Evolutionary conservation across 2,888 invertebrate genomes (phyloP).

Genomic region (Crepidodera aurea): DNA sequence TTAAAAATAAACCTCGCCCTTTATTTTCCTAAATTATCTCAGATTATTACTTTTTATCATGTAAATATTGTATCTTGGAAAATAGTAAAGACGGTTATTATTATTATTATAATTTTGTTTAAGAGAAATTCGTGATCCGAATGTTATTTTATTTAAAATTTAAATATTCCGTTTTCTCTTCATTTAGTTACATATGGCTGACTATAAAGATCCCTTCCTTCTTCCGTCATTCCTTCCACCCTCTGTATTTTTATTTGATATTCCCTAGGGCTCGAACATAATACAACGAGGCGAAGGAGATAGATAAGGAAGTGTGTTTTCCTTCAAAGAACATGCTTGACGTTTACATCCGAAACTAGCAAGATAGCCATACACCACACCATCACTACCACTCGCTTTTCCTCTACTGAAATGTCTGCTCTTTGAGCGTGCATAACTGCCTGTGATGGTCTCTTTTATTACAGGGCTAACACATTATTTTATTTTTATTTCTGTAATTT

Average conservation of each 20-base stretch:
- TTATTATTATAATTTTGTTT: too few species aligned
- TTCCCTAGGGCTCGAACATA: constrained; percentile 31
- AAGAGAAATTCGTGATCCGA: too few species aligned
- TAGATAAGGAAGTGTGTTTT: constrained; percentile 49
- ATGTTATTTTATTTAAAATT: not conserved
- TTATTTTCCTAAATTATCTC: too few species aligned
- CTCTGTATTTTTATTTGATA: constrained; percentile 26
- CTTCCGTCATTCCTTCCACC: constrained; percentile 9
- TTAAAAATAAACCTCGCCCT: too few species aligned
- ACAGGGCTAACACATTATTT: too few species aligned
- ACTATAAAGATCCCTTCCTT: constrained; percentile 6
- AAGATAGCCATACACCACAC: constrained; percentile 47
- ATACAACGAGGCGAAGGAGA: constrained; percentile 31
- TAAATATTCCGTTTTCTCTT: not conserved
- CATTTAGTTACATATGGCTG: constrained; percentile 7
- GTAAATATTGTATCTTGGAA: too few species aligned
- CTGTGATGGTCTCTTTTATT: not conserved
- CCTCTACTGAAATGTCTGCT: constrained; percentile 4
- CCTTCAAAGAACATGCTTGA: constrained; percentile 41
- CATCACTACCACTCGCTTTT: constrained; percentile 2
- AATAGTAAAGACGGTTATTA: too few species aligned
- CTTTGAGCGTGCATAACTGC: constrained; percentile 12
- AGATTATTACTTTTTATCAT: too few species aligned
- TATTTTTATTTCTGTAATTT: too few species aligned
- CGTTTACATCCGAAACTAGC: constrained; percentile 45